Percentiles rank a stretch among this genome's conserved stretches.
These are phyloP conservation scores for Polypedilum vanderplanki DNA, from an alignment of 1,140 invertebrate genomes.

Conservation along the genomic window DNA sequence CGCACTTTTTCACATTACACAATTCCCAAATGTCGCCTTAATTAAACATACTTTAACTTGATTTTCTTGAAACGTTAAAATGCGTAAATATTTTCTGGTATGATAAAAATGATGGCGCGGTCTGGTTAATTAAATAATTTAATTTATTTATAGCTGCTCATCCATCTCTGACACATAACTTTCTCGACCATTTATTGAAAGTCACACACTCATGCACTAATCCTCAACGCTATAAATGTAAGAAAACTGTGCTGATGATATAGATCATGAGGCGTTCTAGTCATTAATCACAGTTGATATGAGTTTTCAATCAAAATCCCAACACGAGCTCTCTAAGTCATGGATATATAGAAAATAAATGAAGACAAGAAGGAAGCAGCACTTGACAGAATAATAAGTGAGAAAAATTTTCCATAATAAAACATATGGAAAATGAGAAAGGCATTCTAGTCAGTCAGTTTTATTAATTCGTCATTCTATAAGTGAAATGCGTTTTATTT, in stretches of 20 bases:
- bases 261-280: slow-evolving; percentile 24
- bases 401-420: neutral
- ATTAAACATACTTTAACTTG: neutral
- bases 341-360: neutral
- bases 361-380: too few species aligned
- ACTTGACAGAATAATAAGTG: too few species aligned
- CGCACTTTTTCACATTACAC: too few species aligned
- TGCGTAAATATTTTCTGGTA: neutral
- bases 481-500: neutral
- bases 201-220: neutral
- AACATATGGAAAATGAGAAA: neutral
- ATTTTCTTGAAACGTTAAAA: neutral
- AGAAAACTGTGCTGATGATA: neutral
- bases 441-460: neutral
- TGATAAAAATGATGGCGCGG: too few species aligned
- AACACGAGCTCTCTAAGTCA: neutral
- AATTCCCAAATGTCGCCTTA: neutral
- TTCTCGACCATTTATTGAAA: neutral
- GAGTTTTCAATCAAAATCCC: slow-evolving; percentile 25
- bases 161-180: neutral
- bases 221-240: neutral
- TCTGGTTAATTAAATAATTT: slow-evolving; percentile 23
- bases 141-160: neutral
- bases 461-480: slow-evolving; percentile 26
- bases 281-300: slow-evolving; percentile 25